A percentile compares a stretch with the other conserved stretches of the same genome.
phyloP scores from a whole-genome alignment of 2,113 vertebrate genomes.

The Lepus europaeus region DNA sequence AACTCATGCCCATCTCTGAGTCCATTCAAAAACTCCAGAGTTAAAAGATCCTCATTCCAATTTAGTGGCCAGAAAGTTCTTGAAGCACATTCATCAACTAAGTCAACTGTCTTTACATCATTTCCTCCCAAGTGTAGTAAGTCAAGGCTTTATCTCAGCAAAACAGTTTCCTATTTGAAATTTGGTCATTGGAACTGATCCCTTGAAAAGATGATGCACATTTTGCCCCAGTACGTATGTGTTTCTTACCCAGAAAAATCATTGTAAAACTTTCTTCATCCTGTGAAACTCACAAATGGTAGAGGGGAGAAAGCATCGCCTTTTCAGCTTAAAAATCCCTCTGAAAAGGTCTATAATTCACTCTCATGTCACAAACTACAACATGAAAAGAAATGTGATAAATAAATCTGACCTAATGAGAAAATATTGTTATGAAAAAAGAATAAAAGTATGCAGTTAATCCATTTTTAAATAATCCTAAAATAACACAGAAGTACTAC shows the following conservation, averaged over 20 bases:
- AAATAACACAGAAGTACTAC: conserved; percentile 81
- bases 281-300: conserved; percentile 37
- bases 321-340: not conserved
- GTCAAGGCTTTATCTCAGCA: not conserved
- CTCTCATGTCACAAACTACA: conserved; percentile 82
- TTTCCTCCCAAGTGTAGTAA: not conserved
- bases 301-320: not conserved
- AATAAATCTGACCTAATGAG: conserved; percentile 86
- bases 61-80: not conserved
- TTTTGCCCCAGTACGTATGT: not conserved
- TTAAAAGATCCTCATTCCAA: not conserved
- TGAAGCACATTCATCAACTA: not conserved
- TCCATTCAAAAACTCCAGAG: conserved; percentile 2
- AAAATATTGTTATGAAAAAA: conserved; percentile 82
- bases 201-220: not conserved
- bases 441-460: conserved; percentile 80
- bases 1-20: not conserved
- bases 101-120: not conserved
- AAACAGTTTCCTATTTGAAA: conserved; percentile 24
- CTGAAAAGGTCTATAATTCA: conserved; percentile 72
- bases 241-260: not conserved
- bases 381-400: conserved; percentile 77
- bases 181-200: not conserved
- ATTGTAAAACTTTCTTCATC: conserved; percentile 42
- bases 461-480: conserved; percentile 86